Evolutionary conservation across 2,888 invertebrate species (phyloP), one percentile per base, ranked within the genome.

Genomic region (Mythimna ferrago): DNA sequence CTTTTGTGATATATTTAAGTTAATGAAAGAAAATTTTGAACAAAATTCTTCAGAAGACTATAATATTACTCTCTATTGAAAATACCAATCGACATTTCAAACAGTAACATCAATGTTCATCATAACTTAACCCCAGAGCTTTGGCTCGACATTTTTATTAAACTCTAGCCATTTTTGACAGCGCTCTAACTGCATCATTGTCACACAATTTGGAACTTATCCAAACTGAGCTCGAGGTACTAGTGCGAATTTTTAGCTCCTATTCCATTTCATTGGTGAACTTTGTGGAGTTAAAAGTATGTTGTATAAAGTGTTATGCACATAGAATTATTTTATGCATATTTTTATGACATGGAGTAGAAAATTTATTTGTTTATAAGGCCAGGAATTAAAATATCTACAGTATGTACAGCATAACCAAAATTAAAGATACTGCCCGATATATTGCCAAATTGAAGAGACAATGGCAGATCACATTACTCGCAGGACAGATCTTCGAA

Each of bases 181-280:
- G 86, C 81, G 81, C 85, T 85, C 89, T 91, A 92, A 92, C 90
- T 85, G 89, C 84, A 89, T 92, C 92, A 93, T 90, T 89, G 90
- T 89, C 91, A 90, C 91, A 88, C 88, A 88, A 90, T 92, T 93
- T 92, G 92, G 92, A 90, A 68, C 53, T 57, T 65, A 74, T 87
- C 92, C 92, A 92, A 87, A 79, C 78, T 66, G 82, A 80, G 66
- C 51, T 60, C 48, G 57, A 64, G 66, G 60, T n/a, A 66, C 78
- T 66, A 82, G 71, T 71, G 76, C 74, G 75, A 82, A 86, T 83
- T 89, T 90, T 89, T 84, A 80, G 71, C 75, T 76, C 78, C 80
- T 76, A 84, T 71, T 82, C 79, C 61, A 76, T 85, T 83, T 77
- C 70, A 83, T 81, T 72, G 67, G 63, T 66, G 61, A 73, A 77